Evolutionary conservation across 2,113 vertebrate genomes (phyloP).

Genomic region (Dascyllus trimaculatus): DNA sequence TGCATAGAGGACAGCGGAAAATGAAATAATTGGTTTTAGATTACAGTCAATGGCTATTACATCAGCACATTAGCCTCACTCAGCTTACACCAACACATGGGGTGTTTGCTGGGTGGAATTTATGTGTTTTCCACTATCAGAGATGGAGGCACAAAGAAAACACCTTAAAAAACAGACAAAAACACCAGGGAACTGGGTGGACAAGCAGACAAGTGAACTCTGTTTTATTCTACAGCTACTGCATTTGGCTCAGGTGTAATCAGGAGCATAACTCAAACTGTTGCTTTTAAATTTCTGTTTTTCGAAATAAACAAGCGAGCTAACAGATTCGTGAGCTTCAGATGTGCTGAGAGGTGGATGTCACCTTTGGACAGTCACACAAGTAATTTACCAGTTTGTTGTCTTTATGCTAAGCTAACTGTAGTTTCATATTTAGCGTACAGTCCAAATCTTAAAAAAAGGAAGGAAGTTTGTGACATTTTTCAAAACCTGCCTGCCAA

Average conservation of each 20-base stretch:
- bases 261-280: background rate
- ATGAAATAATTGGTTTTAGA: constrained; percentile 44
- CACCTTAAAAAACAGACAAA: background rate
- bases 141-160: background rate
- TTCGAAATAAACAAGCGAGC: background rate
- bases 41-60: constrained; percentile 23
- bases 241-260: too few relatives aligned
- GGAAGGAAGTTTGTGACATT: background rate
- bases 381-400: too few relatives aligned
- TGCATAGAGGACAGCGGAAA: constrained; percentile 4
- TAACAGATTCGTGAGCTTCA: background rate
- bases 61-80: background rate
- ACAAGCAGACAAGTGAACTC: background rate
- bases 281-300: background rate
- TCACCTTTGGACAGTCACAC: background rate
- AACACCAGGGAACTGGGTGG: background rate
- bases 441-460: background rate
- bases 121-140: background rate
- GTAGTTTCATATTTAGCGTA: background rate
- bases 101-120: background rate
- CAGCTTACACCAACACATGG: background rate
- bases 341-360: background rate
- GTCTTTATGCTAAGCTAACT: too few relatives aligned
- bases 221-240: too few relatives aligned
- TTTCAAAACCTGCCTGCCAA: background rate